Conservation (phyloP, 1,140 invertebrate genomes). For the Platyscapa corneri region DNA sequence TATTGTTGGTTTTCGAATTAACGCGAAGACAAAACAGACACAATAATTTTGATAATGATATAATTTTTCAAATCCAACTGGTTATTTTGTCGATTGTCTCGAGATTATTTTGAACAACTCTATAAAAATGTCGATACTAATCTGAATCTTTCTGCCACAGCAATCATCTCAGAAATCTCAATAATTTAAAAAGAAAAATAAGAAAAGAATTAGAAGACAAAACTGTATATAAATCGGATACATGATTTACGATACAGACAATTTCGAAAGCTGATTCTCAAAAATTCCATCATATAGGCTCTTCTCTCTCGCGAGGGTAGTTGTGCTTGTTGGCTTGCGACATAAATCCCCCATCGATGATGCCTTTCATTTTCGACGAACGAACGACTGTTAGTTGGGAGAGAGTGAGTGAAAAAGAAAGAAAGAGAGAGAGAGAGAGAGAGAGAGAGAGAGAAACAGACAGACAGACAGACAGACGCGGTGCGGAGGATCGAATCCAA, state of each 20-base stretch:
- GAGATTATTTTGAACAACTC: not conserved
- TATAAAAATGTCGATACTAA: not conserved
- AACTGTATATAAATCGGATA: conserved; percentile 8
- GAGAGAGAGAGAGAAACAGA: conserved; percentile 36
- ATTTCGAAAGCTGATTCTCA: conserved; percentile 44
- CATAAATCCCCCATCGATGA: conserved; percentile 52
- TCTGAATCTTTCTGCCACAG: not conserved
- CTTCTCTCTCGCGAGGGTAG: conserved; percentile 17
- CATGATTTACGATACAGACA: conserved; percentile 42
- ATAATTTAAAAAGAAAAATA: conserved; percentile 22
- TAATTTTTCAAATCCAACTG: not conserved
- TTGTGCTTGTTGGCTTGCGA: conserved; percentile 32
- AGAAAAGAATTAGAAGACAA: conserved; percentile 2
- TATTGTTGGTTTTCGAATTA: not conserved
- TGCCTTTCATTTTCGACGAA: conserved; percentile 47
- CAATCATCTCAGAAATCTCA: conserved; percentile 7
- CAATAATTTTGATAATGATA: not conserved
- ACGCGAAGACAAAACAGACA: not conserved
- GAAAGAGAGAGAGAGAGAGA: conserved; percentile 35
- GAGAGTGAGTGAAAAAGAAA: conserved; percentile 27
- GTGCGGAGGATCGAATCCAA: conserved; percentile 32
- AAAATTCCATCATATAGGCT: conserved; percentile 46
- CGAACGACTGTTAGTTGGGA: not conserved
- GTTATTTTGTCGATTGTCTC: conserved; percentile 3
- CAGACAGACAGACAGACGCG: not conserved